These are phyloP conservation scores for Laticauda colubrina DNA, from an alignment of 2,113 vertebrate genomes.

Conservation along the genomic window DNA sequence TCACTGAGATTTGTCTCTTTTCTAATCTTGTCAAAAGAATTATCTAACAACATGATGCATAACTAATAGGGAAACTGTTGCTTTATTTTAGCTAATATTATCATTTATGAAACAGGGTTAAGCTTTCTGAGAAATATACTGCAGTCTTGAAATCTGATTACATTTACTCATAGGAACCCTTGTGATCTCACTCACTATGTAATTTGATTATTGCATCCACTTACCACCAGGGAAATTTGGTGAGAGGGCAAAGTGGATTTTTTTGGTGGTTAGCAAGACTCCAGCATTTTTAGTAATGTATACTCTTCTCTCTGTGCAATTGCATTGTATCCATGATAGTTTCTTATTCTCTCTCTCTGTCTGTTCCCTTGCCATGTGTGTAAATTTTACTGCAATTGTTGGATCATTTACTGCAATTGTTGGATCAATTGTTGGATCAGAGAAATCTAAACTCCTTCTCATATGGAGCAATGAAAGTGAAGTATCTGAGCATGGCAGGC, in stretches of 20 bases:
- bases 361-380: not conserved
- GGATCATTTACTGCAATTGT: not conserved
- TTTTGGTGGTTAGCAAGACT: not conserved
- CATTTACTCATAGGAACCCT: not conserved
- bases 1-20: slow-evolving; percentile 8
- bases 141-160: slow-evolving; percentile 28
- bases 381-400: not conserved
- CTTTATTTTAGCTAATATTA: slow-evolving; percentile 38
- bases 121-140: slow-evolving; percentile 17
- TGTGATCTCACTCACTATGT: not conserved
- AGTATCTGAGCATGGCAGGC: not conserved
- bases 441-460: not conserved
- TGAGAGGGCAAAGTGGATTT: slow-evolving; percentile 12
- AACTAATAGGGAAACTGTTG: not conserved
- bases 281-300: not conserved
- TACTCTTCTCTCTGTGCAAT: not conserved
- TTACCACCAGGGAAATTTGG: not conserved
- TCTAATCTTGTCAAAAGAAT: slow-evolving; percentile 35
- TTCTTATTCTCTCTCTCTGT: not conserved
- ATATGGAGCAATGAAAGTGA: not conserved
- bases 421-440: not conserved
- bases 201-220: slow-evolving; percentile 16
- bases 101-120: slow-evolving; percentile 14
- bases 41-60: slow-evolving; percentile 12
- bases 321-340: not conserved